These are phyloP conservation scores for Ceramica pisi DNA, from an alignment of 2,888 invertebrate genomes.

Conservation along the genomic window DNA sequence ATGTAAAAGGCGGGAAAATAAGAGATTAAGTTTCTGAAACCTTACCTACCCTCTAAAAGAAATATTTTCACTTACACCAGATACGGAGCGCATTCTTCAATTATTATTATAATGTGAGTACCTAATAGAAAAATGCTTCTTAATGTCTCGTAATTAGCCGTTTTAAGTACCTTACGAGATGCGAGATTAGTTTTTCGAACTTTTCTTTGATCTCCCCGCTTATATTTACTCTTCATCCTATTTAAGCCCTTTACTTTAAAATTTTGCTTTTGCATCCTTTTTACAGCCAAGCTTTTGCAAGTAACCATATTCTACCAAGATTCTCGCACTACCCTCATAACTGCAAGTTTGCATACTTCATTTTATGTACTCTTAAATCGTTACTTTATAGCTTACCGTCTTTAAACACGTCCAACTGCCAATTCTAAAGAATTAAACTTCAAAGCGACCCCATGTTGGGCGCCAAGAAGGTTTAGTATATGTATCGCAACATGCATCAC, in stretches of 20 bases:
- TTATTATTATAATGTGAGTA: constrained; percentile 57
- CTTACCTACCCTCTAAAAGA: constrained; percentile 13
- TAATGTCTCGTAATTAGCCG: not conserved
- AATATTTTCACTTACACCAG: constrained; percentile 33
- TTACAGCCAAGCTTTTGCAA: not conserved
- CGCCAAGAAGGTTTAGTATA: constrained; percentile 70
- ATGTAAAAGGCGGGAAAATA: not conserved
- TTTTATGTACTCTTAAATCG: constrained; percentile 1
- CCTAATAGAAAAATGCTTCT: not conserved
- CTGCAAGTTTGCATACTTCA: not conserved
- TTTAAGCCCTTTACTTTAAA: not conserved
- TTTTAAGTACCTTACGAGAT: no score
- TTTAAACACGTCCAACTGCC: constrained; percentile 37
- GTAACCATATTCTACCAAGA: not conserved
- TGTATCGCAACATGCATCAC: constrained; percentile 50
- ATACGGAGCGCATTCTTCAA: constrained; percentile 42
- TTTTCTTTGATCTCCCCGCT: no score
- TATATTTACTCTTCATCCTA: not conserved
- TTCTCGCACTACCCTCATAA: constrained; percentile 14
- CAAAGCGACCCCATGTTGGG: constrained; percentile 72
- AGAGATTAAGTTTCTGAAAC: not conserved
- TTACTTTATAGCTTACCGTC: constrained; percentile 10
- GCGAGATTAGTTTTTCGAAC: not conserved
- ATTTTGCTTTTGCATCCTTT: not conserved
- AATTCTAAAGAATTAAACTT: constrained; percentile 43